Base-by-base conservation (phyloP, 2,888 invertebrate species). In the Formica aserva region DNA sequence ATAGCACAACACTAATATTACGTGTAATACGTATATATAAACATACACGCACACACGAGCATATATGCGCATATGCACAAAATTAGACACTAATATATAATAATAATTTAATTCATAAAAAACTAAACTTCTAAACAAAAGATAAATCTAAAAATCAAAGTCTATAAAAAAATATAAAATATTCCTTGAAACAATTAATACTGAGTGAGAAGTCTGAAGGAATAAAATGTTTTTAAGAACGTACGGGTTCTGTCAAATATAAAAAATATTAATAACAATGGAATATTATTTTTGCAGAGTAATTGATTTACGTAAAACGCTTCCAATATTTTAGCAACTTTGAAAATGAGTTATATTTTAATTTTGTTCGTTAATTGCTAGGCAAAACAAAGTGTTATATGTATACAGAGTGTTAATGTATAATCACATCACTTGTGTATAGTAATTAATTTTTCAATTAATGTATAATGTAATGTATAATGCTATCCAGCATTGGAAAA, bases 381-480 rank as follows among this genome's bases (percentile, higher is more conserved):
- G 18, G 22, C 26, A 2, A 62, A 15, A 4, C 2, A n/a, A 8
- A 72, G 18, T 57, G 2, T 9, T 18, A 60, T 13, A 18, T 45
- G 11, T 18, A 32, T 32, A 52, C 22, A 18, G 6, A 38, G 1
- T 62, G 29, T 41, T 60, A 32, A 60, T 74, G 29, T 45, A 74
- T 62, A 11, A 29, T 72, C 48, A 55, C 18, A 55, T 38, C 60
- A 62, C 15, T 45, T 13, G 6, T 35, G 35, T 35, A 26, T 74
- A 60, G 22, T 55, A 55, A 32, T 48, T 29, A 52, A 18, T 72
- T 57, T 18, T 57, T 74, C 57, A 38, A 55, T 35, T 71, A 60
- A 29, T 5, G 22, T 9, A 55, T 35, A 22, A 3, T 4, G 15
- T 26, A 26, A 26, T 26, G 26, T 26, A 26, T 26, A 26, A 26